Base-by-base conservation (phyloP, 2,888 invertebrate genomes). In the Marronus borbonicus region DNA sequence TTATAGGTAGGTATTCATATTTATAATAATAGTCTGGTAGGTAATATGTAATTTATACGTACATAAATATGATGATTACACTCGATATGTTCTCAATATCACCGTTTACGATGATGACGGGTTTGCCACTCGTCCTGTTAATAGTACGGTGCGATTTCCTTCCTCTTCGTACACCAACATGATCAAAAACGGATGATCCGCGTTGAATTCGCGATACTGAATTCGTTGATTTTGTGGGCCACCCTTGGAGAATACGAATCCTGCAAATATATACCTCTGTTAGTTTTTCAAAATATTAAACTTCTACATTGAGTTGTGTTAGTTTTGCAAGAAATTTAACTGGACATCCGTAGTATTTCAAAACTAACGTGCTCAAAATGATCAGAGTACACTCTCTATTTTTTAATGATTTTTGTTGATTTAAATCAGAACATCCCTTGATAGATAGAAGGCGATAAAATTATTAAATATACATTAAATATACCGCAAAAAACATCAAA, bases 111-210 rank as follows among this genome's bases (percentile, higher is more conserved):
- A 36, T 36, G 24, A n/a, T n/a, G 60, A 5, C 5, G 72, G 72
- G 14, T 74, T 74, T 31, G 55, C 20, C 39, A 74, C 72, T 39
- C 72, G 60, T 58, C 72, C 72, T 12, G 72, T 14, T 24, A 60
- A 49, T 2, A 74, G 60, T 12, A 74, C 39, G 60, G 60, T n/a
- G 24, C 72, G 72, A 14, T 60, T 60, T 10, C 39, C 58, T 12
- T 74, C 72, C 55, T 74, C 72, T 14, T 74, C 60, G 49, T 64
- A 65, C 39, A 66, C 65, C 36, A 82, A 44, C 36, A 79, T 49
- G 39, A 81, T 64, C 36, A 80, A 55, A 72, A 82, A 82, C 2
- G 81, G 80, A 77, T 80, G 81, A 66, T 83, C 78, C 4, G 80
- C 82, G 49, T 74, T 68, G 78, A 83, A 80, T 76, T 75, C 66